Percentiles rank a stretch among this genome's conserved stretches.
Conservation (phyloP, 2,888 invertebrate genomes). For the Trimorus sp. region DNA sequence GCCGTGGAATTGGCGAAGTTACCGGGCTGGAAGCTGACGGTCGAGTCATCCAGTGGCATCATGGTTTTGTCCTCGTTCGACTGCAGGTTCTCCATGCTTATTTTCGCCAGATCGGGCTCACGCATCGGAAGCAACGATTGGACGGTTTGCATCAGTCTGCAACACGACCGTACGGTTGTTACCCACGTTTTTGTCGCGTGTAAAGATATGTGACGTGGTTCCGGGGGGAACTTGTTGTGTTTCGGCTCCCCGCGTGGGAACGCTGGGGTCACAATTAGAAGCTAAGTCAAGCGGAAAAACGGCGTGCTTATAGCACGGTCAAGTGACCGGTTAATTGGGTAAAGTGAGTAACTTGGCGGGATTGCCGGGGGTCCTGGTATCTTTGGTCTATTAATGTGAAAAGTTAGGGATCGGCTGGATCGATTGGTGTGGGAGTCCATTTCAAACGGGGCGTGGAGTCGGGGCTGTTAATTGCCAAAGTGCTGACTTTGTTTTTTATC, state of each 20-base stretch:
- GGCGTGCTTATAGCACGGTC: slow-evolving; percentile 15
- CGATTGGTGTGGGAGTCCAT: too few species aligned
- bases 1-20: slow-evolving; percentile 71
- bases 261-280: slow-evolving; percentile 27
- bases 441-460: too few species aligned
- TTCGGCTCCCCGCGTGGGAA: neutral
- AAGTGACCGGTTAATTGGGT: slow-evolving; percentile 23
- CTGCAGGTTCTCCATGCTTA: slow-evolving; percentile 71
- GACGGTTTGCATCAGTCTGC: slow-evolving; percentile 85
- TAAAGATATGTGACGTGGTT: too few species aligned
- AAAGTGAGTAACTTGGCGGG: neutral
- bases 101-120: slow-evolving; percentile 84
- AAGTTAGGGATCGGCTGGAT: too few species aligned
- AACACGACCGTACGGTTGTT: neutral
- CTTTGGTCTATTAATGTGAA: too few species aligned
- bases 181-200: too few species aligned
- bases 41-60: slow-evolving; percentile 28
- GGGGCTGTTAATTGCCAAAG: too few species aligned
- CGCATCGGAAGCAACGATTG: slow-evolving; percentile 85
- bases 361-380: too few species aligned
- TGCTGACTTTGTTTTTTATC: too few species aligned
- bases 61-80: slow-evolving; percentile 50
- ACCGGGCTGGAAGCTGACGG: slow-evolving; percentile 60
- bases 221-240: too few species aligned
- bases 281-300: slow-evolving; percentile 12